Conservation (phyloP, 2,888 invertebrate genomes). For the Trissonchulus latispiculum region DNA sequence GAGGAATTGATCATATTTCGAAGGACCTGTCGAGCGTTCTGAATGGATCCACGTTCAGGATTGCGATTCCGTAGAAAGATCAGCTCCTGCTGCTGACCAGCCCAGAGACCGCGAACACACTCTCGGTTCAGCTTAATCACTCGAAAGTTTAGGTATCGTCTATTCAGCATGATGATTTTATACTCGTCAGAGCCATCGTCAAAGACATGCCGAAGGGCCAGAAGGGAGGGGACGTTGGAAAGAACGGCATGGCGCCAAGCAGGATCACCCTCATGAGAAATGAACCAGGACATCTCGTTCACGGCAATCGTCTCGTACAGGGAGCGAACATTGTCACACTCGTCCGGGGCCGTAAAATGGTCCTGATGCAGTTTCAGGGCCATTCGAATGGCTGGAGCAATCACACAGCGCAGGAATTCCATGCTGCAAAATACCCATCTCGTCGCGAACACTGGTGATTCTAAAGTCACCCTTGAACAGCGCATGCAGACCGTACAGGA, state of each 20-base stretch:
- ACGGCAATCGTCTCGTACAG: conserved; percentile 76
- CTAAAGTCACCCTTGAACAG: conserved; percentile 81
- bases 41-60: conserved; percentile 94
- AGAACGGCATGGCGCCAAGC: conserved; percentile 92
- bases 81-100: conserved; percentile 92
- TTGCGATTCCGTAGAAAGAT: conserved; percentile 90
- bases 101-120: conserved; percentile 96
- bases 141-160: conserved; percentile 84
- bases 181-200: conserved; percentile 97
- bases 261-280: conserved; percentile 97
- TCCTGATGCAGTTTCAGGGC: conserved; percentile 93
- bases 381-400: conserved; percentile 94
- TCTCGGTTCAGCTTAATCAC: conserved; percentile 93
- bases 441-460: conserved; percentile 84
- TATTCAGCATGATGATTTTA: conserved; percentile 96
- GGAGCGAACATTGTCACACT: conserved; percentile 61
- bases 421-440: conserved; percentile 98
- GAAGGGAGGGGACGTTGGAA: conserved; percentile 79
- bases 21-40: conserved; percentile 91
- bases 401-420: conserved; percentile 79
- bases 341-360: conserved; percentile 92
- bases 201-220: conserved; percentile 87
- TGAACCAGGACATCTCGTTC: conserved; percentile 77
- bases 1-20: conserved; percentile 99
- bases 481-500: conserved; percentile 90